Evolutionary conservation across 2,113 vertebrate species (phyloP).

Genomic region (Anarrhichthys ocellatus): DNA sequence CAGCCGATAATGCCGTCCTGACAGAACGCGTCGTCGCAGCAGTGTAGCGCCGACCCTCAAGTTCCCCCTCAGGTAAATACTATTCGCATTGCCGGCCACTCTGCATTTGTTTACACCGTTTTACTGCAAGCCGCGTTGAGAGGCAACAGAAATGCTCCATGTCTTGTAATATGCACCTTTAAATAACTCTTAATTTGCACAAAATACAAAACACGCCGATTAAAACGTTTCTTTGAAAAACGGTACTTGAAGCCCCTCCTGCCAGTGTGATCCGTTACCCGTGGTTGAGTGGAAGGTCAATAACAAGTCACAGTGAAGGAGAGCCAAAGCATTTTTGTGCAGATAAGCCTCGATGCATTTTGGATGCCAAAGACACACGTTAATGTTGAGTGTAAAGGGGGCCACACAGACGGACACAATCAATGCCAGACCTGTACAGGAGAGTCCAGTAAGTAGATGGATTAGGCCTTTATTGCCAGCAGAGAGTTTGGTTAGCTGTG

Average conservation of each 20-base stretch:
- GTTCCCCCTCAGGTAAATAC: background rate
- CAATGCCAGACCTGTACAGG: conserved; percentile 46
- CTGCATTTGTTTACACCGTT: background rate
- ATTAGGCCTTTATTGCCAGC: conserved; percentile 60
- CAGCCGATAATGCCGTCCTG: background rate
- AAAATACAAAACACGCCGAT: conserved; percentile 9
- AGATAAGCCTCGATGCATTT: conserved; percentile 34
- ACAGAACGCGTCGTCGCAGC: background rate
- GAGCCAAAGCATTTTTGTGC: conserved; percentile 32
- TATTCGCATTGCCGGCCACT: background rate
- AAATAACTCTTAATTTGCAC: conserved; percentile 7
- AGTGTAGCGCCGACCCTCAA: background rate
- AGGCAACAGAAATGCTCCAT: background rate
- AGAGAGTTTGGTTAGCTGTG: conserved; percentile 55
- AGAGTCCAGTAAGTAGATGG: conserved; percentile 52
- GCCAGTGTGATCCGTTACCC: background rate
- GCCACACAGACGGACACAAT: conserved; percentile 43
- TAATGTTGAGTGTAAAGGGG: conserved; percentile 21
- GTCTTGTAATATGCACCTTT: background rate
- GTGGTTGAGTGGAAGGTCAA: conserved; percentile 15
- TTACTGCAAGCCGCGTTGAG: background rate
- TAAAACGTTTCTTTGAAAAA: conserved; percentile 2
- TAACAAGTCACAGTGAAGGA: conserved; percentile 21
- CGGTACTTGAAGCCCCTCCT: background rate
- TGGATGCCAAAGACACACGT: conserved; percentile 33